A percentile compares a stretch with the other conserved stretches of the same genome.
Evolutionary conservation across 92 coral and sea anemone species (phyloP).

Genomic region (Epizoanthus illoricatus): DNA sequence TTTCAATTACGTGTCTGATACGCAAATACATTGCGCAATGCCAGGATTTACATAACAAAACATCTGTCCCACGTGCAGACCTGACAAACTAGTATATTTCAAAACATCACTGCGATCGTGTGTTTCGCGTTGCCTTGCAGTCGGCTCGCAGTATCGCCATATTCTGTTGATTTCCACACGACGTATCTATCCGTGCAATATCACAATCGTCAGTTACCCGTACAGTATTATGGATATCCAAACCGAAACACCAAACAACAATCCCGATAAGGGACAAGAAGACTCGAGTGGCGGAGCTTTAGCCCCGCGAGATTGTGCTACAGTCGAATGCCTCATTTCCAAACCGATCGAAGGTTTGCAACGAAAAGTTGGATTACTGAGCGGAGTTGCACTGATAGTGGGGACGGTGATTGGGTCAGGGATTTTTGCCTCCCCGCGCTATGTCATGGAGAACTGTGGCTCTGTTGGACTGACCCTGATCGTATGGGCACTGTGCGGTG

Average conservation of each 20-base stretch:
- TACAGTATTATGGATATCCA: not conserved
- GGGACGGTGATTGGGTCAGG: slow-evolving; percentile 98
- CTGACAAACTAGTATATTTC: too few relatives aligned
- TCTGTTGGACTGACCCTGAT: slow-evolving; percentile 92
- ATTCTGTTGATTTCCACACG: too few relatives aligned
- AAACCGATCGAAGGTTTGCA: slow-evolving; percentile 55
- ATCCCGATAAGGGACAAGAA: not conserved
- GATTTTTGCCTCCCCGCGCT: slow-evolving; percentile 95
- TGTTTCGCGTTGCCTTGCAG: too few relatives aligned
- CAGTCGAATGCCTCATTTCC: slow-evolving; percentile 60
- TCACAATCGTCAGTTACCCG: not conserved
- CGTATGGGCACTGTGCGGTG: slow-evolving; percentile 91
- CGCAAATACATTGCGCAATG: too few relatives aligned
- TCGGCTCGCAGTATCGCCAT: too few relatives aligned
- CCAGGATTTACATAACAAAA: too few relatives aligned
- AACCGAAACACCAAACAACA: slow-evolving; percentile 25
- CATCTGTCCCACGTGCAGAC: too few relatives aligned
- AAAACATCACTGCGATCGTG: too few relatives aligned
- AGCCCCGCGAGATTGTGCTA: slow-evolving; percentile 30
- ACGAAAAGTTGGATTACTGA: slow-evolving; percentile 84
- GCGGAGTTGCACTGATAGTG: slow-evolving; percentile 87
- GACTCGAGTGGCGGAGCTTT: slow-evolving; percentile 1
- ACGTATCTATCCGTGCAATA: too few relatives aligned
- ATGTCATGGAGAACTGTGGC: slow-evolving; percentile 82
- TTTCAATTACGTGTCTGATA: too few relatives aligned